Base-by-base conservation (phyloP, 2,888 invertebrate genomes). In the Vanessa cardui region DNA sequence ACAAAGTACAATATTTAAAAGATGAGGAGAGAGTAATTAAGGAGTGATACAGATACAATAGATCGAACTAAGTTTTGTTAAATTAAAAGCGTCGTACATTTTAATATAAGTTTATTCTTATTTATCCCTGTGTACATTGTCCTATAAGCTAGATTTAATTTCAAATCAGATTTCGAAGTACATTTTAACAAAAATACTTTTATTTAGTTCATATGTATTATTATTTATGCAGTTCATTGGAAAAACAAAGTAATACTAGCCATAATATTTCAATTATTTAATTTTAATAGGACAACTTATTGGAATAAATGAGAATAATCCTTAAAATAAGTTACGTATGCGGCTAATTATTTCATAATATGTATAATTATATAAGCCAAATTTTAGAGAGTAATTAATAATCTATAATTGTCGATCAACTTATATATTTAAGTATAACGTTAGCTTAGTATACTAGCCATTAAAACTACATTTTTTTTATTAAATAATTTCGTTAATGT, bases 401-500 rank as follows among this genome's bases (percentile, higher is more conserved):
- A 59, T 31, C 59, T 56, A 47, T 50, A 54, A 47, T 54, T 58
- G 54, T 69, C 58, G 46, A 64, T 60, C 33, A 56, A 39, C 39
- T 62, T 50, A 64, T 58, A 60, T 54, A 18, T 46, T 66, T 44
- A 33, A 49, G 16, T 46, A 45, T 54, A 45, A 58, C 31, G 56
- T 64, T 69, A 68, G 45, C 64, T 68, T 68, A 68, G 21, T 60
- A 59, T 33, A 52, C 54, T 45, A 64, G 58, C 9, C n/a, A 49
- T 60, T 65, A 69, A 62, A 70, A 66, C 59, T 66, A 68, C 65
- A 39, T 56, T 56, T 68, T 66, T 26, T 94, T 94, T 66, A 87
- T 92, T 73, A 83, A 94, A 95, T 86, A 87, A 89, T 89, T 90
- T 89, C 79, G 81, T 83, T 84, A 74, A 78, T 78, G 80, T 81